Conservation (phyloP, 2,797 vertebrate genomes). For the Clamator glandarius region DNA sequence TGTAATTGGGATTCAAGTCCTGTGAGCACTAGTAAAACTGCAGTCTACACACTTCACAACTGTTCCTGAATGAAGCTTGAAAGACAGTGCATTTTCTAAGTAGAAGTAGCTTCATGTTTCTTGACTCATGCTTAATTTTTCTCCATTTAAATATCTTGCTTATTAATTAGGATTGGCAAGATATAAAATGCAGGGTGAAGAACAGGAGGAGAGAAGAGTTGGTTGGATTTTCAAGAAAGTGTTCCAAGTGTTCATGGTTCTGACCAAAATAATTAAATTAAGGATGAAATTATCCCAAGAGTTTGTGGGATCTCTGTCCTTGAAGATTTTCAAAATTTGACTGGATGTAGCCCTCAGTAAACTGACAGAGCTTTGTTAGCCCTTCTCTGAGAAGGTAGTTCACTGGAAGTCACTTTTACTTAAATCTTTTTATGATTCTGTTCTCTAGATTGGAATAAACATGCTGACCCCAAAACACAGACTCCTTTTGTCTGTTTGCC, state of each 20-base stretch:
- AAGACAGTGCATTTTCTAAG: neutral
- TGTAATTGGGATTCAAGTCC: neutral
- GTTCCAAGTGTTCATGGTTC: neutral
- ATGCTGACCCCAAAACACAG: neutral
- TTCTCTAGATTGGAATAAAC: neutral
- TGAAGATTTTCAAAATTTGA: neutral
- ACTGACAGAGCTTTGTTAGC: neutral
- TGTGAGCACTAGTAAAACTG: neutral
- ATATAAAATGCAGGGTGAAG: neutral
- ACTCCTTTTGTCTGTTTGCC: neutral
- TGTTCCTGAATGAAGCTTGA: neutral
- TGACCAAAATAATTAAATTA: neutral
- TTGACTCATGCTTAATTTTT: neutral
- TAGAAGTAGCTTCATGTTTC: neutral
- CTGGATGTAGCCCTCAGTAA: neutral
- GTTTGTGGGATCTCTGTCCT: neutral
- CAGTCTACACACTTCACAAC: neutral
- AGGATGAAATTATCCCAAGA: neutral
- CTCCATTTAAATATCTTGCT: neutral
- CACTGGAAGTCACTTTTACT: neutral
- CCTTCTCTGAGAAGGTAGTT: neutral
- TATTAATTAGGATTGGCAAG: neutral
- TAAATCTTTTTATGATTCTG: neutral
- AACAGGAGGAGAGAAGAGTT: neutral
- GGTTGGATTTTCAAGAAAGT: neutral